Base-by-base conservation (phyloP, 2,888 invertebrate species). In the Morpho deidamia region DNA sequence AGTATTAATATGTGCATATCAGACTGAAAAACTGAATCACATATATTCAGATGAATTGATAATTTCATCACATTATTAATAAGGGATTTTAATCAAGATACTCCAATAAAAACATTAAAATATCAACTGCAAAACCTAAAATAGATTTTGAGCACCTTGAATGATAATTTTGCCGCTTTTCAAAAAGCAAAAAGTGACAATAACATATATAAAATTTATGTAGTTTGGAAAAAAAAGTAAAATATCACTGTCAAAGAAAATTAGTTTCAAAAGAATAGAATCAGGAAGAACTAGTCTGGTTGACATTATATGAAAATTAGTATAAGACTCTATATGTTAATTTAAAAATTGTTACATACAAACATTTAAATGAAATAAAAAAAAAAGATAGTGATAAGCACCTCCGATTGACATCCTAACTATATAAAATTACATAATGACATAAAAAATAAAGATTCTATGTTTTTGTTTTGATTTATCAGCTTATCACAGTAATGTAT, bases 181-280 rank as follows among this genome's bases (percentile, higher is more conserved):
- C 37, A 41, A 46, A 51, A 37, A 43, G 14, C 11, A 44, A 33
- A 39, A 53, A 38, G 47, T 53, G 12, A 38, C 11, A 42, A 9
- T 14, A 48, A 49, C 33, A 41, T n/a, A n/a, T 14, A 39, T 46
- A 51, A 43, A 37, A 38, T 38, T 40, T 49, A 47, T 47, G 53
- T 12, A 53, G 56, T 57, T 61, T 59, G 61, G 57, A 59, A 61
- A 55, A 58, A 60, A 57, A 44, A 50, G 47, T 47, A 33, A 40
- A 39, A 43, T 40, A 40, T 41, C 49, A 48, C 14, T 45, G 58
- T 59, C 57, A 62, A 50, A 39, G 49, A 56, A 59, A 57, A 55
- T 56, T 51, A 56, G 43, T 51, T 34, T 42, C 46, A 56, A 55
- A 55, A 59, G 47, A 45, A 51, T n/a, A 47, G 10, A 40, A 44